Evolutionary conservation across 2,888 invertebrate genomes (phyloP).

Genomic region (Macrostomum cliftonense): DNA sequence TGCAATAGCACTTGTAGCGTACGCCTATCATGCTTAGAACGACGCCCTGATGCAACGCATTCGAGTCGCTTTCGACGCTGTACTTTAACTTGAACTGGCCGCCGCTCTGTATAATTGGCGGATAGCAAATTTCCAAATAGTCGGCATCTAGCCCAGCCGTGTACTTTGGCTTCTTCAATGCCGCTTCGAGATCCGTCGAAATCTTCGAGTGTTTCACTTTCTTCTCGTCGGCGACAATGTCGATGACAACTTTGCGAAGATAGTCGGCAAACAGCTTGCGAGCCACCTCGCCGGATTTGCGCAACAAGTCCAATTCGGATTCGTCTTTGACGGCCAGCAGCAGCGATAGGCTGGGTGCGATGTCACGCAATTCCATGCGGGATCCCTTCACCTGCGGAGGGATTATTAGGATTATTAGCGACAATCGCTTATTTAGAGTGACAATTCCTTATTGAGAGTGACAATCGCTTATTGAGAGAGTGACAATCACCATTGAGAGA

Average conservation of each 20-base stretch:
- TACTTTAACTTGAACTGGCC: conserved; percentile 93
- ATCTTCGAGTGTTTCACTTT: conserved; percentile 87
- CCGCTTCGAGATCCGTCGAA: conserved; percentile 78
- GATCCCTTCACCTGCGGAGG: conserved; percentile 17
- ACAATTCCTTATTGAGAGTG: too few relatives aligned
- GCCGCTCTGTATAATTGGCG: conserved; percentile 94
- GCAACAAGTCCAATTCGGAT: conserved; percentile 64
- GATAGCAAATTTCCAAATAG: conserved; percentile 89
- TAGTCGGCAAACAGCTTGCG: conserved; percentile 88
- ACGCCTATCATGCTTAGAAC: conserved; percentile 84
- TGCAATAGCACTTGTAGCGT: conserved; percentile 89
- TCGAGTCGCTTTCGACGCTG: conserved; percentile 74
- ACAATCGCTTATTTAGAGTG: too few relatives aligned
- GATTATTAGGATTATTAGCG: too few relatives aligned
- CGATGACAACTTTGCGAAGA: conserved; percentile 89
- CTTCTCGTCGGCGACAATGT: conserved; percentile 88
- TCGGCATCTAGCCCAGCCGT: conserved; percentile 68
- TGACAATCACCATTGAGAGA: too few relatives aligned
- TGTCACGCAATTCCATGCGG: too few relatives aligned
- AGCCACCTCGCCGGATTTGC: conserved; percentile 75
- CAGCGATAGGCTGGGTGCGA: conserved; percentile 62
- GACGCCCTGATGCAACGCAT: conserved; percentile 76
- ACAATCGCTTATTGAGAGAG: too few relatives aligned
- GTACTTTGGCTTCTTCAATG: conserved; percentile 83
- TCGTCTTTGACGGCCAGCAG: conserved; percentile 88